Percentiles rank a stretch among this genome's conserved stretches.
Conservation (phyloP, 2,888 invertebrate genomes). For the Mesorhabditis spiculigera region DNA sequence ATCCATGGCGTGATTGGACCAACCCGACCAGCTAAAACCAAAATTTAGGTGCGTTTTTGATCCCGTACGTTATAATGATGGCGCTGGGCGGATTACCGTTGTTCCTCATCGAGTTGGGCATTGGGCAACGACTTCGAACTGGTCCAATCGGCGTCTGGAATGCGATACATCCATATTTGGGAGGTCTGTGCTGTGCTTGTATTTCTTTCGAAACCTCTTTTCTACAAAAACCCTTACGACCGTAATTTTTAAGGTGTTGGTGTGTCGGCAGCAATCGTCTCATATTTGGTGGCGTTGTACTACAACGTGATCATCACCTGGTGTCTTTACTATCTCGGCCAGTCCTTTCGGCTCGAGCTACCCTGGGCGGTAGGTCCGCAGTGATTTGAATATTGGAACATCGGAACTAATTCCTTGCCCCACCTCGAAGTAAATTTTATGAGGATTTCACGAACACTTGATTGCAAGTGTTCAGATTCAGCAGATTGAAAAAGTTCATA, state of each 20-base stretch:
- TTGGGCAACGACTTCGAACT: constrained; percentile 87
- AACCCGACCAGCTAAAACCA: background rate
- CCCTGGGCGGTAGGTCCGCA: constrained; percentile 49
- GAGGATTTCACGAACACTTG: too few species aligned
- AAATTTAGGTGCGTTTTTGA: constrained; percentile 84
- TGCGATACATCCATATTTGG: constrained; percentile 85
- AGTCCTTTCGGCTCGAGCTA: constrained; percentile 39
- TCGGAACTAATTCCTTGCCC: too few species aligned
- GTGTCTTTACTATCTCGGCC: constrained; percentile 61
- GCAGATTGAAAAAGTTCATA: background rate
- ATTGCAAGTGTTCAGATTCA: background rate
- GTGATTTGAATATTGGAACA: background rate
- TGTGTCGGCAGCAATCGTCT: constrained; percentile 84
- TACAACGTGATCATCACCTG: constrained; percentile 96
- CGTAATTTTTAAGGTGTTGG: constrained; percentile 70
- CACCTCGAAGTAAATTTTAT: too few species aligned
- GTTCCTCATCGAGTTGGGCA: constrained; percentile 87
- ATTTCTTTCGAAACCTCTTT: background rate
- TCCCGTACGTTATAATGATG: constrained; percentile 92
- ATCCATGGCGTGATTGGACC: background rate
- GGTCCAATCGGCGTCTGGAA: constrained; percentile 78
- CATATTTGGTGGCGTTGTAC: constrained; percentile 86
- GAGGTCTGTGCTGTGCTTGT: constrained; percentile 62
- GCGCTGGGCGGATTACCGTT: constrained; percentile 87
- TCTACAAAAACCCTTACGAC: constrained; percentile 9